These are phyloP conservation scores for Strix aluco DNA, from an alignment of 2,113 vertebrate species.

Conservation along the genomic window DNA sequence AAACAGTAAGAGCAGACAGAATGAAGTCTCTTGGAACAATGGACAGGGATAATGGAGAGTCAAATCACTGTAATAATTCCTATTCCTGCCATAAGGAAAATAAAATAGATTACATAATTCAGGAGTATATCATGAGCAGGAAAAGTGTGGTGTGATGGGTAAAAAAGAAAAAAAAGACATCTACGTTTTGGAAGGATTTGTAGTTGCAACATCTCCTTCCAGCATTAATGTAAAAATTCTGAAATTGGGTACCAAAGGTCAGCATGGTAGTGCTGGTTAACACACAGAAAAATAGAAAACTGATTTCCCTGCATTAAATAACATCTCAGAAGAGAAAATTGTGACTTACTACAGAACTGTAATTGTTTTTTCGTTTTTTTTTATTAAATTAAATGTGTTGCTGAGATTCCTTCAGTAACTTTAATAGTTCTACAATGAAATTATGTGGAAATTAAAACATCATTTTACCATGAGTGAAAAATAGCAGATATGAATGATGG, in stretches of 20 bases:
- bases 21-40: neutral
- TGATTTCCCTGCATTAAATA: neutral
- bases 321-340: neutral
- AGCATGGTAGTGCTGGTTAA: neutral
- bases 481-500: neutral
- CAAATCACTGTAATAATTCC: neutral
- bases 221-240: constrained; percentile 5
- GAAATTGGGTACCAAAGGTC: constrained; percentile 10
- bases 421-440: neutral
- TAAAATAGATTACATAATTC: neutral
- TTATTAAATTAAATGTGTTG: neutral
- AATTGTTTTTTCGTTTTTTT: neutral
- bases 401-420: neutral
- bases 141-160: neutral
- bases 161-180: neutral
- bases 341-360: neutral
- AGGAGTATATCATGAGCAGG: neutral
- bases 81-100: neutral
- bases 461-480: neutral
- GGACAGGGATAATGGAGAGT: neutral
- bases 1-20: neutral
- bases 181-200: neutral
- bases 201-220: neutral
- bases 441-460: neutral
- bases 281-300: constrained; percentile 1